Conservation (phyloP, 2,888 invertebrate genomes). For the Dryobotodes eremita region DNA sequence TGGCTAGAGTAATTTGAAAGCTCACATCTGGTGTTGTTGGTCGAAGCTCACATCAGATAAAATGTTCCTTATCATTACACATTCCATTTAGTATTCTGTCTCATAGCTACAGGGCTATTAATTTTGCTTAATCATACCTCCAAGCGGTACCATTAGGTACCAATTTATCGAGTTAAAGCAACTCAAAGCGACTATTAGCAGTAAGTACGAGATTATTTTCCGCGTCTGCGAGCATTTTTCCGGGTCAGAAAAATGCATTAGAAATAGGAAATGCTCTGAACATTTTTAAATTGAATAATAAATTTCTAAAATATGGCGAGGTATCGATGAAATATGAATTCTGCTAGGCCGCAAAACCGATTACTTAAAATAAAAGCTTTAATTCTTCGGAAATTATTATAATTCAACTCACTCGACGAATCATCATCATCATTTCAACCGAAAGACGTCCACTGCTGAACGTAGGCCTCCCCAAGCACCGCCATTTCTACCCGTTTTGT, state of each 20-base stretch:
- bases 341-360: no score
- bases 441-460: no score
- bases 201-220: neutral
- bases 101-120: neutral
- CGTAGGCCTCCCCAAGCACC: no score
- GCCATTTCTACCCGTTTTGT: no score
- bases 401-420: neutral
- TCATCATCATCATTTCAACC: no score
- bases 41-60: constrained; percentile 1
- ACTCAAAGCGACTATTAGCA: constrained; percentile 17
- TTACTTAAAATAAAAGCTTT: neutral
- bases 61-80: neutral
- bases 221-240: neutral
- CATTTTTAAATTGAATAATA: neutral
- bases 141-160: constrained; percentile 16
- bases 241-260: neutral
- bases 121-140: neutral
- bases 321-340: neutral
- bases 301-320: neutral
- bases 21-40: neutral
- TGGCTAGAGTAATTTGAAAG: constrained; percentile 21
- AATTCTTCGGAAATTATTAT: neutral
- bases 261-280: neutral
- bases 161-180: constrained; percentile 17
- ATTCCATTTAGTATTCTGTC: constrained; percentile 13